Base-by-base conservation (phyloP, 2,797 vertebrate species). In the Lophius americanus region DNA sequence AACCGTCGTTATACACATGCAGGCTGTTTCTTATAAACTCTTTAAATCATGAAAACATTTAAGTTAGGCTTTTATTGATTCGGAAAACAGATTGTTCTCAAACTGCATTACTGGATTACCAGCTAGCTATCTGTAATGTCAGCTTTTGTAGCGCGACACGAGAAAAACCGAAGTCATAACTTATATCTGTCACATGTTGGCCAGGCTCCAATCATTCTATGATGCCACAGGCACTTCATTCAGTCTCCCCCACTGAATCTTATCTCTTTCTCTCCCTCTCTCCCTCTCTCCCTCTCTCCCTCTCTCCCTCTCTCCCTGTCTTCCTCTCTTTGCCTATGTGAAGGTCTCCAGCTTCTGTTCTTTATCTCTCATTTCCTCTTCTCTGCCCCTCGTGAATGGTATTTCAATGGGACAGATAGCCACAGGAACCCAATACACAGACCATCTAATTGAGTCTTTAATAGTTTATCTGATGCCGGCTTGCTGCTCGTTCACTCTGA, bases 391-490 rank as follows among this genome's bases (percentile, higher is more conserved):
- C 65, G 64, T 74, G 84, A 76, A 87, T 86, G 83, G 82, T 76
- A 73, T 92, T 90, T 89, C 89, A 86, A 81, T 85, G 72, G 85
- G 82, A 87, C 80, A 80, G 84, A 86, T 83, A 85, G 82, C 87
- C 82, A 77, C 88, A 87, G 87, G 85, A 90, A 89, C 87, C 88
- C 83, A 82, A 89, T 82, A 83, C 43, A 57, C 83, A 63, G 78
- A 64, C 79, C 38, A 10, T 83, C 87, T 92, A 91, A 91, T 90
- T 89, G 84, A 88, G 87, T 84, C 86, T 83, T 87, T 89, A 91
- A 89, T 87, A 80, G 86, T 78, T 73, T 75, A 85, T 89, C 83
- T 84, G 84, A 84, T 84, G 85, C 76, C 78, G 73, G 79, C 73
- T 62, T 35, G 82, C 81, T 66, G 84, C 70, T 73, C 46, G 82